A percentile compares a stretch with the other conserved stretches of the same genome.
These are phyloP conservation scores for Glossophaga mutica DNA, from an alignment of 2,797 vertebrate genomes.

Conservation along the genomic window DNA sequence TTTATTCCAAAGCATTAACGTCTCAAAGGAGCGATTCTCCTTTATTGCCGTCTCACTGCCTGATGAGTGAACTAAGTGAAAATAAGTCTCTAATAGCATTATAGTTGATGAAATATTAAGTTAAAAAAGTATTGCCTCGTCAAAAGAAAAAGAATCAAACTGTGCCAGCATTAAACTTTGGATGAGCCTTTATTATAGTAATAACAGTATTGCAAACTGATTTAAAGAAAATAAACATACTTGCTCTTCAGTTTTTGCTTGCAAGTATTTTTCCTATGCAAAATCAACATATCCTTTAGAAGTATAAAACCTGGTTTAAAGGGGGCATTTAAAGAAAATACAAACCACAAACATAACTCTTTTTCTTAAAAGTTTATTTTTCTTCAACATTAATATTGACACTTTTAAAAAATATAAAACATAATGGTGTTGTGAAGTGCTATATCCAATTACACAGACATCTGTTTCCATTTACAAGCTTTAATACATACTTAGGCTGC, in stretches of 20 bases:
- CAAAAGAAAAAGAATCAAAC: conserved; percentile 78
- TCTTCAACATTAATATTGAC: conserved; percentile 29
- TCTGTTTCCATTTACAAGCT: conserved; percentile 75
- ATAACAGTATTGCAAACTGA: not conserved
- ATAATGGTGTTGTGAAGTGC: conserved; percentile 32
- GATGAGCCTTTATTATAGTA: conserved; percentile 34
- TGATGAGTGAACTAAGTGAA: conserved; percentile 98
- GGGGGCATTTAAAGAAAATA: conserved; percentile 34
- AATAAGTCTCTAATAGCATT: conserved; percentile 98
- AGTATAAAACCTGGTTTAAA: not conserved
- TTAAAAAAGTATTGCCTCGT: conserved; percentile 86
- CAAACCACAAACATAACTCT: conserved; percentile 29
- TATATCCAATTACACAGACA: conserved; percentile 61
- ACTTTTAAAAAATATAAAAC: conserved; percentile 57
- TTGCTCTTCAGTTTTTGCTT: not conserved
- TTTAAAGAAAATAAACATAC: not conserved
- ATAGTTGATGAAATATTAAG: conserved; percentile 96
- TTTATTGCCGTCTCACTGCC: conserved; percentile 98
- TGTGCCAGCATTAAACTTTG: conserved; percentile 57
- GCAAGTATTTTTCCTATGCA: not conserved
- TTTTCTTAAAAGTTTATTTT: conserved; percentile 40
- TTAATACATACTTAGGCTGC: conserved; percentile 73
- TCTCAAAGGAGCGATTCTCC: conserved; percentile 97
- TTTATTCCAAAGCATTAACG: conserved; percentile 96
- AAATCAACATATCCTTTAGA: not conserved